These are phyloP conservation scores for Melanostoma mellinum DNA, from an alignment of 2,888 invertebrate species.

Conservation along the genomic window DNA sequence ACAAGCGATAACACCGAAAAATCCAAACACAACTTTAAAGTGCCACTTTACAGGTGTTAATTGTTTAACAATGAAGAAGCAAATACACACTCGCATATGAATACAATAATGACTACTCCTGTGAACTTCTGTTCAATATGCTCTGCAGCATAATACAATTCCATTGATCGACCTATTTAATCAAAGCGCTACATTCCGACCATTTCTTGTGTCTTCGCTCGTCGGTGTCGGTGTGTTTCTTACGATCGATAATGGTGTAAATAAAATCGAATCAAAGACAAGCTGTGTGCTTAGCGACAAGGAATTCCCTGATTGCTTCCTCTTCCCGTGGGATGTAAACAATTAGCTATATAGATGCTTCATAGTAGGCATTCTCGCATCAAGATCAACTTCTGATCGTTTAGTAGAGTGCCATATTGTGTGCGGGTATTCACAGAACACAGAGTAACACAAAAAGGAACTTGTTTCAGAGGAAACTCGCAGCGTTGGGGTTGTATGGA, in stretches of 20 bases:
- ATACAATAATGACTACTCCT: constrained; percentile 4
- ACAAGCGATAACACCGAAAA: constrained; percentile 16
- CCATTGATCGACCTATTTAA: constrained; percentile 64
- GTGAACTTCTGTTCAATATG: neutral
- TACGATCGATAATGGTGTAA: constrained; percentile 45
- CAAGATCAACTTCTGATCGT: constrained; percentile 25
- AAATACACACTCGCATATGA: constrained; percentile 18
- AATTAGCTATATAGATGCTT: constrained; percentile 56
- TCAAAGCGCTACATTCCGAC: constrained; percentile 53
- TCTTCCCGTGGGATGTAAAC: constrained; percentile 74
- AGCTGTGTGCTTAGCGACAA: neutral
- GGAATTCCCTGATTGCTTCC: constrained; percentile 71
- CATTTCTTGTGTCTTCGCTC: neutral
- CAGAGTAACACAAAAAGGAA: constrained; percentile 55
- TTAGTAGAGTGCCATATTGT: constrained; percentile 63
- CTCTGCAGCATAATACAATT: constrained; percentile 13
- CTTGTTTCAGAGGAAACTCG: constrained; percentile 70
- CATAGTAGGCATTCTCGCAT: constrained; percentile 14
- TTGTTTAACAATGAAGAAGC: constrained; percentile 41
- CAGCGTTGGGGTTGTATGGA: constrained; percentile 15
- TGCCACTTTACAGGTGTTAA: constrained; percentile 65
- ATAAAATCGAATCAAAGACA: constrained; percentile 43
- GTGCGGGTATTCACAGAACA: neutral
- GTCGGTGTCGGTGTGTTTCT: neutral
- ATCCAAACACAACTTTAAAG: constrained; percentile 15